A percentile compares a stretch with the other conserved stretches of the same genome.
These are phyloP conservation scores for Trilocha varians DNA, from an alignment of 2,888 invertebrate genomes.

Conservation along the genomic window DNA sequence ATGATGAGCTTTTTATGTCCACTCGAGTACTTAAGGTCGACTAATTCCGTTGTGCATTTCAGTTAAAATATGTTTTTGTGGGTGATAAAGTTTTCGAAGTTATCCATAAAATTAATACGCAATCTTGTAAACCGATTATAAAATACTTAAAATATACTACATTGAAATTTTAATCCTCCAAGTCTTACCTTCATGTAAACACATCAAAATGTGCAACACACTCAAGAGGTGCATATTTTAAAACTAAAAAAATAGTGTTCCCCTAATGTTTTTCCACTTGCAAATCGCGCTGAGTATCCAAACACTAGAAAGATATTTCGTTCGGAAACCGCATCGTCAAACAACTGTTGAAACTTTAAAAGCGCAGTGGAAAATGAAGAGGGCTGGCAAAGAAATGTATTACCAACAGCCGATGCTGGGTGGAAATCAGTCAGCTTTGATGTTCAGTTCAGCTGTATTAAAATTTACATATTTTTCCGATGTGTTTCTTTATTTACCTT, in stretches of 20 bases:
- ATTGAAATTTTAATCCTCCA: no score
- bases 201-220: not conserved
- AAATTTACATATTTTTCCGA: conserved; percentile 65
- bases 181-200: no score
- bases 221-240: not conserved
- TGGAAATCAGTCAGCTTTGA: conserved; percentile 55
- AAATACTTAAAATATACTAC: no score
- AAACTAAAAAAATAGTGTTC: not conserved
- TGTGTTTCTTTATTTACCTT: conserved; percentile 44
- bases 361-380: conserved; percentile 25
- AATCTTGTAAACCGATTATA: no score
- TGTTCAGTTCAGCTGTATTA: conserved; percentile 50
- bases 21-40: not conserved
- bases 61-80: no score
- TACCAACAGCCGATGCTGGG: conserved; percentile 25
- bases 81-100: no score
- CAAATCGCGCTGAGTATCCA: not conserved
- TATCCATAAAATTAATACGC: no score
- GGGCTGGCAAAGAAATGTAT: conserved; percentile 24
- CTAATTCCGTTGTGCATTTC: not conserved
- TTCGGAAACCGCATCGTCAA: conserved; percentile 16
- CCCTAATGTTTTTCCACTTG: not conserved
- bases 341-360: conserved; percentile 24
- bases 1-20: conserved; percentile 13
- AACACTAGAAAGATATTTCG: conserved; percentile 1